These are phyloP conservation scores for Platichthys flesus DNA, from an alignment of 2,113 vertebrate genomes.

Conservation along the genomic window DNA sequence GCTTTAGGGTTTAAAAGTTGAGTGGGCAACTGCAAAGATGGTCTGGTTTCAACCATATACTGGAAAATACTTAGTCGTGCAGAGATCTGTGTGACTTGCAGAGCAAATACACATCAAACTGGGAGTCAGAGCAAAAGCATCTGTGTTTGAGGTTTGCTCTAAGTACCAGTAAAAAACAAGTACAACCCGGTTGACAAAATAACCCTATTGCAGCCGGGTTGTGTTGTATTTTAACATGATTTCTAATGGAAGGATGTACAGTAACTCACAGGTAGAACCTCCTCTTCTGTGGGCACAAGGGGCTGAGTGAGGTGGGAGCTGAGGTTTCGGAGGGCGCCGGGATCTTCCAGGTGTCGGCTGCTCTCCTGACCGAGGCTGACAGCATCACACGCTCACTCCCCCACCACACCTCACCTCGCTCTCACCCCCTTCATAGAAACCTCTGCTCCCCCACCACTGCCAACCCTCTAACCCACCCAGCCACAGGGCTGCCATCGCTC, in stretches of 20 bases:
- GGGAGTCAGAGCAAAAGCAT: too few species aligned
- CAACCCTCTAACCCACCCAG: constrained; percentile 49
- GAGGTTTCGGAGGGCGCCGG: constrained; percentile 10
- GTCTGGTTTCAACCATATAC: too few species aligned
- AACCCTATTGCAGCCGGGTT: background rate
- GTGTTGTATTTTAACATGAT: too few species aligned
- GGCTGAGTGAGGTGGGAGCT: constrained; percentile 41
- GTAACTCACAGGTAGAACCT: background rate
- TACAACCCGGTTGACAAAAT: background rate
- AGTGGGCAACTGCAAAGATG: too few species aligned
- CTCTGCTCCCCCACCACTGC: constrained; percentile 2
- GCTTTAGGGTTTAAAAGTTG: too few species aligned
- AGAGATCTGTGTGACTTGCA: too few species aligned
- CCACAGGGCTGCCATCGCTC: constrained; percentile 62
- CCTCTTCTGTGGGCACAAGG: constrained; percentile 37
- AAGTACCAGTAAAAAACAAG: background rate
- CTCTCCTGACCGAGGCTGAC: constrained; percentile 57
- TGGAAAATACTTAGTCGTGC: too few species aligned
- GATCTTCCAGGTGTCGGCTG: constrained; percentile 52
- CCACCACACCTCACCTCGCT: constrained; percentile 42
- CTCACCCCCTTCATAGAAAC: constrained; percentile 56
- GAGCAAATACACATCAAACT: too few species aligned
- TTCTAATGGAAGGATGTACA: background rate
- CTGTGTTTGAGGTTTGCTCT: too few species aligned
- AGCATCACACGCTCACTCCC: constrained; percentile 38